Evolutionary conservation across 2,888 invertebrate genomes (phyloP).

Genomic region (Dynastes tityus): DNA sequence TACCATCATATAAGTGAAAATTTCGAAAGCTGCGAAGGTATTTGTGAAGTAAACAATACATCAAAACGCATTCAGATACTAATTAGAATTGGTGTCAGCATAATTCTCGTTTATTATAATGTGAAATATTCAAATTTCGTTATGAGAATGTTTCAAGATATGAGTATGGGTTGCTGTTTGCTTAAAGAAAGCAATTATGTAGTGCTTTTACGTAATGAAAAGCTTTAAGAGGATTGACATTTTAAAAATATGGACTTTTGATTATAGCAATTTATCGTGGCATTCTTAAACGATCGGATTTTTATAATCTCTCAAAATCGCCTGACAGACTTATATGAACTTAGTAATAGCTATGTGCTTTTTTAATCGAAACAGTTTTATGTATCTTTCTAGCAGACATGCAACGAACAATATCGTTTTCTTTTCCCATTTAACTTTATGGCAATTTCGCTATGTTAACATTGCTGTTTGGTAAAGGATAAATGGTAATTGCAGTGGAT

Average conservation of each 20-base stretch:
- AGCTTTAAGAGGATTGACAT: not conserved
- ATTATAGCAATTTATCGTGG: not conserved
- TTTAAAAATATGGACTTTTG: not conserved
- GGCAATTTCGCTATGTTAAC: too few relatives aligned
- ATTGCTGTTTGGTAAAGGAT: too few relatives aligned
- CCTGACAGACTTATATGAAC: too few relatives aligned
- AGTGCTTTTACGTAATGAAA: not conserved
- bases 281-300: not conserved
- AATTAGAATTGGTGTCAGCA: not conserved
- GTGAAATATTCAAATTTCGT: conserved; percentile 26
- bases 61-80: not conserved
- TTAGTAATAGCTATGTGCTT: not conserved
- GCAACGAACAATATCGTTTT: not conserved
- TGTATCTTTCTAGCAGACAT: not conserved
- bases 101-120: not conserved
- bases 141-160: not conserved
- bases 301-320: not conserved
- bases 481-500: too few relatives aligned
- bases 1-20: conserved; percentile 13
- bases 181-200: not conserved
- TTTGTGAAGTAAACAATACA: conserved; percentile 17
- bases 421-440: too few relatives aligned
- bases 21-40: conserved; percentile 18
- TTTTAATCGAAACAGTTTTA: not conserved
- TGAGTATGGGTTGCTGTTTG: not conserved